Base-by-base conservation (phyloP, 2,888 invertebrate species). In the Harpagoxenus sublaevis region DNA sequence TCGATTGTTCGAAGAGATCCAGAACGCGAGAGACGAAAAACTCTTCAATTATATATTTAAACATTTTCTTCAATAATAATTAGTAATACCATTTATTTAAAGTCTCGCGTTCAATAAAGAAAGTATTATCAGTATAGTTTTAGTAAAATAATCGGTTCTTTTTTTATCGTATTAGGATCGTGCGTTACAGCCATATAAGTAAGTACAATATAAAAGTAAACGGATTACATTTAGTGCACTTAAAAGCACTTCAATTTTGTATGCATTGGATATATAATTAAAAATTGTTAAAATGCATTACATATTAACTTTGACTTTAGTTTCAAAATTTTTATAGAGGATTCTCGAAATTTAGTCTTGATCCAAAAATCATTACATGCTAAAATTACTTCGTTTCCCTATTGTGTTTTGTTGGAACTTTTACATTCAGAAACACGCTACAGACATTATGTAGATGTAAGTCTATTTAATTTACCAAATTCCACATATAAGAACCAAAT, bases 391-490 rank as follows among this genome's bases (percentile, higher is more conserved):
- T 45, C 39, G n/a, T 57, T 73, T 71, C 18, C 8, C 15, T 28
- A 39, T 60, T 39, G 48, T 60, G 48, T 60, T 60, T 73, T 23
- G 3, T 15, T 2, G 1, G 2, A 5, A 31, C n/a, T 78, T 42
- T 12, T 10, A 10, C 15, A 48, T 18, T 12, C 18, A 39, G 12
- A 71, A 60, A 48, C 18, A 23, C 9, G 18, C 12, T 73, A 73
- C 12, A 51, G 39, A 71, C 60, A 48, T 45, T 45, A 31, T 45
- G 28, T 55, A 55, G 45, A 68, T 57, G 70, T 66, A 10, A 3
- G 15, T 23, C 28, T 42, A 79, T 60, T 71, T 79, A 79, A 79
- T 79, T 79, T 73, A 60, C 23, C 71, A 18, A 71, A 79, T 78
- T 78, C 31, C 55, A 48, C 10, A n/a, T 48, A 23, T 48, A 48